phyloP scores from a whole-genome alignment of 2,113 vertebrate species.

The Callionymus lyra region DNA sequence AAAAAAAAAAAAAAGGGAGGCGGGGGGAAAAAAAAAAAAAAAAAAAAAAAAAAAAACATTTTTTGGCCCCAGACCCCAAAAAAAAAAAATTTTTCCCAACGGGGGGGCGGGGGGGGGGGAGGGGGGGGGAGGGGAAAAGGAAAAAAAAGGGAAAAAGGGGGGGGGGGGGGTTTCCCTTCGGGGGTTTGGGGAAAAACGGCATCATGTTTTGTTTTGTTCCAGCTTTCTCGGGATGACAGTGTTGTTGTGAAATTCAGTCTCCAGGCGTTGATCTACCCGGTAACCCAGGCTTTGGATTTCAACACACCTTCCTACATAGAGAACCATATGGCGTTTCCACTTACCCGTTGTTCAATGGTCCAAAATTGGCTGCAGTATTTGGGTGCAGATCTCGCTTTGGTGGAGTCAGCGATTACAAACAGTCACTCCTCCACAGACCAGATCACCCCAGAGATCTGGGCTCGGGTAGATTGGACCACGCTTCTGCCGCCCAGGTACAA shows the following conservation, averaged over 20 bases:
- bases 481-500: constrained; percentile 68
- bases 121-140: no score
- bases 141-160: no score
- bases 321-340: constrained; percentile 67
- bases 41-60: no score
- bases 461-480: constrained; percentile 76
- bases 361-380: constrained; percentile 87
- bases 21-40: no score
- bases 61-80: no score
- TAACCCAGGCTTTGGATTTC: constrained; percentile 84
- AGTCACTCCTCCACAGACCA: constrained; percentile 72
- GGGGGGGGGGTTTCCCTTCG: no score
- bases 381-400: constrained; percentile 61
- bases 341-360: constrained; percentile 68
- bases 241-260: constrained; percentile 54
- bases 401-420: constrained; percentile 71
- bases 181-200: no score
- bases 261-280: constrained; percentile 82
- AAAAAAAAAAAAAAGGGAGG: no score
- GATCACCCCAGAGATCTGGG: constrained; percentile 53
- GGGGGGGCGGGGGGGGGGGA: no score
- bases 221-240: constrained; percentile 42
- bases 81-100: no score
- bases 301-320: constrained; percentile 83
- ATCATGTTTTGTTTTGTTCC: background rate